Conservation (phyloP, 2,888 invertebrate species). For the Xestoiulus laeticollis region DNA sequence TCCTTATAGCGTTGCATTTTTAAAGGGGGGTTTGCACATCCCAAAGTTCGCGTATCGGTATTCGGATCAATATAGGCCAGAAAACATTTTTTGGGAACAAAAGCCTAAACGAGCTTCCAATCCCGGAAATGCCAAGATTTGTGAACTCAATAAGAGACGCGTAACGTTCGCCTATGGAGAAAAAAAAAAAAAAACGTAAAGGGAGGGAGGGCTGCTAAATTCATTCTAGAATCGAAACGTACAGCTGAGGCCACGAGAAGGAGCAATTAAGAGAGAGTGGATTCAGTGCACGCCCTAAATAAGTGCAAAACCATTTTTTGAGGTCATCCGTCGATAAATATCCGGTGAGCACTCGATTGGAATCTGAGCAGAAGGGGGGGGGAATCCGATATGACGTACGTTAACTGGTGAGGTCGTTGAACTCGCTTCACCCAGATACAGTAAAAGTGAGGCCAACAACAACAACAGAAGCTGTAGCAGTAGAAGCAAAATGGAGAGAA, state of each 20-base stretch:
- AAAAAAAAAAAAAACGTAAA: no score
- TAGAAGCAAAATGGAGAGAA: neutral
- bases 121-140: constrained; percentile 28
- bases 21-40: neutral
- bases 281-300: constrained; percentile 47
- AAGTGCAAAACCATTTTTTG: constrained; percentile 23
- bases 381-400: neutral
- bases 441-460: constrained; percentile 46
- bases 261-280: constrained; percentile 20
- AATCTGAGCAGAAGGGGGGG: neutral
- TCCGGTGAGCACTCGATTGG: constrained; percentile 32
- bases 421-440: constrained; percentile 48
- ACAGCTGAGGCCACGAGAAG: neutral
- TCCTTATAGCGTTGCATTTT: neutral
- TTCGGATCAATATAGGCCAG: constrained; percentile 19
- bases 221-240: neutral
- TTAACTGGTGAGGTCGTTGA: constrained; percentile 51
- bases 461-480: constrained; percentile 7
- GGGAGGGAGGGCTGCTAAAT: neutral
- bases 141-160: constrained; percentile 4
- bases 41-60: neutral
- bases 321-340: constrained; percentile 42
- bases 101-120: neutral
- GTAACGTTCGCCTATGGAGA: neutral
- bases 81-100: neutral